Conservation (phyloP, 2,888 invertebrate genomes). For the Dendrolimus pini region DNA sequence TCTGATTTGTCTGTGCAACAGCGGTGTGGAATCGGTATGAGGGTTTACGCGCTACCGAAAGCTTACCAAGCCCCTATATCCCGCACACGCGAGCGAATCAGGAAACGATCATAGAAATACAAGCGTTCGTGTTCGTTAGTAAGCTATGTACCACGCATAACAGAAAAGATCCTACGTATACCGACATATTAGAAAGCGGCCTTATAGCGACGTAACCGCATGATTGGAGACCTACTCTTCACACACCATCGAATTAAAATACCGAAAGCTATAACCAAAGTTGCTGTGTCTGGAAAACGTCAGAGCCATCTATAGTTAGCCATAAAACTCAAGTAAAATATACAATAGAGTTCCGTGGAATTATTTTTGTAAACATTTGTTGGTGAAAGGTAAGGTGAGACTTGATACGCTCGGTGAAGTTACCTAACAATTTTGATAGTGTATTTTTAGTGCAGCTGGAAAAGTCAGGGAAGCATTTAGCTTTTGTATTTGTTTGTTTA, state of each 20-base stretch:
- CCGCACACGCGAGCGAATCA: no score
- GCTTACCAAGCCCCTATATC: no score
- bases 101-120: no score
- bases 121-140: no score
- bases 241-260: constrained; percentile 36
- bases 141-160: no score
- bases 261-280: constrained; percentile 34
- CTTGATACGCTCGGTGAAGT: background rate
- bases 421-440: background rate
- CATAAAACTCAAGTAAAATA: constrained; percentile 21
- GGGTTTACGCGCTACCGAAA: no score
- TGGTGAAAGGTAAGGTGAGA: background rate
- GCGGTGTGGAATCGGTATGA: no score
- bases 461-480: background rate
- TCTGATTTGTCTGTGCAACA: no score
- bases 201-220: no score
- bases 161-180: no score
- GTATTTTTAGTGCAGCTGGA: background rate
- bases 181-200: no score
- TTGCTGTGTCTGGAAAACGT: constrained; percentile 30
- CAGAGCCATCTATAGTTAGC: constrained; percentile 23
- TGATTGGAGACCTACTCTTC: no score
- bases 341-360: constrained; percentile 23
- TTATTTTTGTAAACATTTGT: constrained; percentile 6
- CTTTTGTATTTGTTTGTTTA: constrained; percentile 1